Evolutionary conservation across 1,140 invertebrate genomes (phyloP), one percentile per base, ranked within the genome.

Genomic region (Listronotus oregonensis): DNA sequence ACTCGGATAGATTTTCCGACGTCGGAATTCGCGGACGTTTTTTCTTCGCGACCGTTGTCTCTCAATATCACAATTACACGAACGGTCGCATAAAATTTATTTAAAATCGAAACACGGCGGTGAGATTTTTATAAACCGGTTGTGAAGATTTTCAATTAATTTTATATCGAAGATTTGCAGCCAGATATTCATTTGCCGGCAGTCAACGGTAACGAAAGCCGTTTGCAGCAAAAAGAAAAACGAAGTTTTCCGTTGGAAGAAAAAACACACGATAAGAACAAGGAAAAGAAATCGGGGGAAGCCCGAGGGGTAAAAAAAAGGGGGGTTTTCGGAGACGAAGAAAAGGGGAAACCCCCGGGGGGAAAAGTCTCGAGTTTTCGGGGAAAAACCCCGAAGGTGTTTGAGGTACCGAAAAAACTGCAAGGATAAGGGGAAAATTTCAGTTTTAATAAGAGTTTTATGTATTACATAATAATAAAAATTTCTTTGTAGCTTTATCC

Each of bases 1-100:
- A 42, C 15, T 12, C 39, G 12, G 12, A n/a, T 52, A 52, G 34
- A 52, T 40, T 55, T 55, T 55, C 39, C 31, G 6, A 17, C 43
- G 50, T 37, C 50, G 6, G 21, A 49, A 49, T 21, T 49, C 18
- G 46, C 18, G 46, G 34, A 0, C 43, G 43, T 12, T 2, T 46
- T 46, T 46, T 37, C 8, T 37, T 37, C 34, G 34, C 34, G 34
- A 37, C 34, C 8, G 3, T 10, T 7, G 3, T 2, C 34, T 4
- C 8, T 37, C 34, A 12, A 37, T 12, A 37, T 7, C 11, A 10
- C 1, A 37, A 37, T 7, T 8, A 10, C 1, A 37, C 34, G 34
- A 37, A 37, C 34, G 34, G 34, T 37, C 11, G 34, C 1, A 37
- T 27, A 12, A 10, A 37, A 37, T 37, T 5, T 37, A 5, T 3